These are phyloP conservation scores for Ochlodes sylvanus DNA, from an alignment of 2,888 invertebrate species.

Conservation along the genomic window DNA sequence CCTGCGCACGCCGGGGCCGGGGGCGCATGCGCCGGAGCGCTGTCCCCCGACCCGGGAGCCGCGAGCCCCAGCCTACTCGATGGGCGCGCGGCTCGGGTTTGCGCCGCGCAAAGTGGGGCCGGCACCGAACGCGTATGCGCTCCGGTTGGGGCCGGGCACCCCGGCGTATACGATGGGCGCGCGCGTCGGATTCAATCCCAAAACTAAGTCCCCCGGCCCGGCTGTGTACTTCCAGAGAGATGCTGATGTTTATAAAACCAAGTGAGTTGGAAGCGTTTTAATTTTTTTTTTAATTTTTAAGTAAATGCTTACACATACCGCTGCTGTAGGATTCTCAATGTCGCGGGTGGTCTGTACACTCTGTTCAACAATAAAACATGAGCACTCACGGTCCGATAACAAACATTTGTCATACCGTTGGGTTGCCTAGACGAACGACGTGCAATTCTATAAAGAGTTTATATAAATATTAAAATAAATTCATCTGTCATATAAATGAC, in stretches of 20 bases:
- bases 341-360: too few relatives aligned
- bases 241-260: conserved; percentile 65
- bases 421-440: too few relatives aligned
- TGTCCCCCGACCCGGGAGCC: conserved; percentile 79
- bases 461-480: too few relatives aligned
- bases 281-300: too few relatives aligned
- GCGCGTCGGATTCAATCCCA: conserved; percentile 61
- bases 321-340: too few relatives aligned
- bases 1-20: conserved; percentile 85
- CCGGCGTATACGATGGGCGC: conserved; percentile 76
- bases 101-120: conserved; percentile 79
- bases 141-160: conserved; percentile 73
- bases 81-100: conserved; percentile 77
- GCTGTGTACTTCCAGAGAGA: conserved; percentile 81
- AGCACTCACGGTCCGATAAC: too few relatives aligned
- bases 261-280: conserved; percentile 56
- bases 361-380: too few relatives aligned
- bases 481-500: too few relatives aligned
- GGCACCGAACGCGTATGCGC: conserved; percentile 86
- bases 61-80: conserved; percentile 85
- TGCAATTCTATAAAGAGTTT: too few relatives aligned
- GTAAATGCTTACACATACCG: too few relatives aligned
- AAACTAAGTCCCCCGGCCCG: conserved; percentile 71
- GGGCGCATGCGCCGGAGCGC: conserved; percentile 86
- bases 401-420: too few relatives aligned